Conservation (phyloP, 2,888 invertebrate species). For the Tenthredo livida region DNA sequence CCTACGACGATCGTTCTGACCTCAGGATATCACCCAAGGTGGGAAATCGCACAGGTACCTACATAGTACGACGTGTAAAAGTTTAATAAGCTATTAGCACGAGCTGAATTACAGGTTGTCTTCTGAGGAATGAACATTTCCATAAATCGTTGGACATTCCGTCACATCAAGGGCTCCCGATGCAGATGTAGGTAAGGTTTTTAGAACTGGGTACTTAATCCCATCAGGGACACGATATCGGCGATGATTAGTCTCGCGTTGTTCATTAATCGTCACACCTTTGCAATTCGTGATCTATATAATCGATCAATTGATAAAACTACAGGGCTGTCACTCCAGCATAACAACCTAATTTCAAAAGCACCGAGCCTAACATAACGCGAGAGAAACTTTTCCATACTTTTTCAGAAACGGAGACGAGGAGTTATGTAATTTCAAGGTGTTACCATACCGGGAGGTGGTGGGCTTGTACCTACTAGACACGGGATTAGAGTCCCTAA, state of each 20-base stretch:
- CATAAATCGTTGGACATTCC: constrained; percentile 43
- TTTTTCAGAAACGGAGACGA: neutral
- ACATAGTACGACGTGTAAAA: constrained; percentile 27
- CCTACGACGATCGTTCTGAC: neutral
- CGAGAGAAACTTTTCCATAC: constrained; percentile 27
- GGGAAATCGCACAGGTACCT: neutral
- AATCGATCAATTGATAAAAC: constrained; percentile 26
- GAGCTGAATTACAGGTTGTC: neutral
- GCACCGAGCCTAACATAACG: neutral
- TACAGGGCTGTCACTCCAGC: constrained; percentile 54
- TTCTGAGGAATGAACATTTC: neutral
- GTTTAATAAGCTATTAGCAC: constrained; percentile 44
- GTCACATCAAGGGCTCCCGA: constrained; percentile 27
- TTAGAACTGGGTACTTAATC: neutral
- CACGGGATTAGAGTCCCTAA: neutral
- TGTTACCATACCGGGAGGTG: neutral
- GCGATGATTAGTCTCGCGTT: neutral
- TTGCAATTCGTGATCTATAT: neutral
- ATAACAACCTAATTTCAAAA: constrained; percentile 50
- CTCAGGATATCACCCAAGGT: constrained; percentile 41
- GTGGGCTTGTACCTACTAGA: neutral
- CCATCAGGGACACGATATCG: constrained; percentile 16
- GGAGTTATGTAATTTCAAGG: neutral
- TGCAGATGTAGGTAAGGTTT: no score
- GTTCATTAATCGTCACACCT: constrained; percentile 4